Base-by-base conservation (phyloP, 2,888 invertebrate species). In the Ferrisia virgata region DNA sequence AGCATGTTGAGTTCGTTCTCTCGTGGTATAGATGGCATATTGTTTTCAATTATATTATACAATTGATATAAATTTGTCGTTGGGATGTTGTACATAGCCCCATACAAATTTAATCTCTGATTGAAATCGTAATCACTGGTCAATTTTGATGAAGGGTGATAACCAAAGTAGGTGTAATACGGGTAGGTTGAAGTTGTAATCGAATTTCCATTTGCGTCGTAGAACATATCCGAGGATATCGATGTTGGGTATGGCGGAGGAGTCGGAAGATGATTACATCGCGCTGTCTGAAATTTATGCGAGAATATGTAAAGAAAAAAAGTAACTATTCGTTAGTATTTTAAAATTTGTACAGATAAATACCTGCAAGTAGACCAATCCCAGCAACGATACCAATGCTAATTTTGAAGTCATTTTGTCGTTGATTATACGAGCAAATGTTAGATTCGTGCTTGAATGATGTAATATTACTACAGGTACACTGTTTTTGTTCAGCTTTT, bases 341-440 rank as follows among this genome's bases (percentile, higher is more conserved):
- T 22, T 22, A 5, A 8, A 36, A 22, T 22, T 22, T 53, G n/a
- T n/a, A 47, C 18, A 4, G 13, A 13, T 33, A 5, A 31, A 15
- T 72, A 76, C 72, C 36, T 76, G 72, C n/a, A 76, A 36, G 22
- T 36, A 76, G 72, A 36, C 33, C 18, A 76, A 76, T 76, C 72
- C 72, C n/a, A 76, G 18, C 36, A 76, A 22, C 9, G 33, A n/a
- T 18, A 76, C 8, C 9, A 76, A 5, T 28, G 6, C n/a, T 0
- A 33, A 72, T 33, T 72, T 76, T 36, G 18, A 36, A 76, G 18
- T 13, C 72, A 76, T 76, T 33, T 36, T 18, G 22, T 8, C 31
- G 69, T 69, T 15, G 36, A 36, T 36, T 76, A 1, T 22, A 53
- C 53, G 6, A 53, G 22, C 1, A 5, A 8, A 1, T 22, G 33